Evolutionary conservation across 1,140 invertebrate genomes (phyloP), one percentile per base, ranked within the genome.

Genomic region (Maconellicoccus hirsutus): DNA sequence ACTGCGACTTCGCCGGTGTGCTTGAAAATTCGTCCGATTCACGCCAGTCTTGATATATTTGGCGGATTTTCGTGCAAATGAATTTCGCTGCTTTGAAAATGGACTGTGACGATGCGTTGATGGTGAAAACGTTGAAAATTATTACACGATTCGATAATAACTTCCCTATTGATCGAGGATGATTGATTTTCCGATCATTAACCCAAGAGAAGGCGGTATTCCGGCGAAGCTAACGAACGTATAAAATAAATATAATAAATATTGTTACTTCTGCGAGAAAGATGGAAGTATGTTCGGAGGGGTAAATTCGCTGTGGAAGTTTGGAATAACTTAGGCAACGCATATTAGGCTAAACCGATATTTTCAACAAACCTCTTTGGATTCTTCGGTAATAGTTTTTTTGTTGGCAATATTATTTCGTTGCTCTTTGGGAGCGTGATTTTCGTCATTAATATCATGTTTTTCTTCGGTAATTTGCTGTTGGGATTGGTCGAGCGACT

Each of bases 401-500:
- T 26, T 81, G n/a, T n/a, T 77, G 61, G 78, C 78, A 74, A 78
- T 78, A 29, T 79, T 77, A 73, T 77, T 77, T 59, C 80, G 78
- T 52, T 79, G 78, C 73, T 80, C 77, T 72, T 79, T 70, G 19
- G 52, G 73, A 23, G 38, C 75, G 71, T 2, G 2, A 19, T 52
- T 52, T 52, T 52, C 42, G 16, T 52, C 42, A 8, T 52, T 52
- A 52, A 52, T 38, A 38, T 6, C 42, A 19, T 6, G 42, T 8
- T 2, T 52, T 52, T 52, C 42, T 52, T 52, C 6, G 16, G n/a
- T 16, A 14, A 16, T 6, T 38, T 6, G 33, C 33, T 38, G 6
- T 38, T 38, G 6, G 6, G 33, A n/a, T n/a, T n/a, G n/a, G n/a
- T n/a, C n/a, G n/a, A n/a, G n/a, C n/a, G n/a, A n/a, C n/a, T n/a